These are phyloP conservation scores for Resseliella maxima DNA, from an alignment of 2,888 invertebrate genomes.

Conservation along the genomic window DNA sequence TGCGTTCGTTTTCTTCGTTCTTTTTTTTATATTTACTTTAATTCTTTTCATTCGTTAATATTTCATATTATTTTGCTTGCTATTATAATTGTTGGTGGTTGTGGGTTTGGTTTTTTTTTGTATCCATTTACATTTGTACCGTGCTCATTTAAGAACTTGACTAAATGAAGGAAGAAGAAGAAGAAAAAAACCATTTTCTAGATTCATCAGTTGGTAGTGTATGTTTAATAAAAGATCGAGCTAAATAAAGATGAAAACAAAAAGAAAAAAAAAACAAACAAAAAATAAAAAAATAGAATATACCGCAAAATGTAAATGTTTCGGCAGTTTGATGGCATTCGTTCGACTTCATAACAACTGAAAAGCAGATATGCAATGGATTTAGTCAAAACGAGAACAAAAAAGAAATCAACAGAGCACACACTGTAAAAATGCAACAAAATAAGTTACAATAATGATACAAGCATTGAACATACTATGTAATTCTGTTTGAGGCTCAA, in stretches of 20 bases:
- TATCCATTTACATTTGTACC: not conserved
- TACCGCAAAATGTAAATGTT: conserved; percentile 53
- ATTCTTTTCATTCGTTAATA: too few species aligned
- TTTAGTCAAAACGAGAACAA: not conserved
- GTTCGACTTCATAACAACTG: not conserved
- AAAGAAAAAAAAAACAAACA: not conserved
- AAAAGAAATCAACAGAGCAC: not conserved
- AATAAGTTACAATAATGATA: conserved; percentile 51
- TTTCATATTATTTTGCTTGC: not conserved
- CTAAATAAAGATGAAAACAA: not conserved
- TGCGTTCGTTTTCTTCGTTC: not conserved
- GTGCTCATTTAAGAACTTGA: not conserved
- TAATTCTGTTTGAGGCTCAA: not conserved
- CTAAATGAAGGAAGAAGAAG: too few species aligned
- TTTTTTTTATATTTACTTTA: too few species aligned
- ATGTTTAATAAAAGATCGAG: conserved; percentile 3
- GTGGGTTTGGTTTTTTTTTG: conserved; percentile 9
- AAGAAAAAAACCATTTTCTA: conserved; percentile 20
- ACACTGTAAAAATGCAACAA: not conserved
- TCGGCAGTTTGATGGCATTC: conserved; percentile 17
- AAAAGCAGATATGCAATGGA: not conserved
- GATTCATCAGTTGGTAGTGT: not conserved
- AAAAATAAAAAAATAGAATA: conserved; percentile 14
- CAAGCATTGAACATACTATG: not conserved
- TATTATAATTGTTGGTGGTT: conserved; percentile 17